Evolutionary conservation across 2,797 vertebrate genomes (phyloP).

Genomic region (Geotrypetes seraphini): DNA sequence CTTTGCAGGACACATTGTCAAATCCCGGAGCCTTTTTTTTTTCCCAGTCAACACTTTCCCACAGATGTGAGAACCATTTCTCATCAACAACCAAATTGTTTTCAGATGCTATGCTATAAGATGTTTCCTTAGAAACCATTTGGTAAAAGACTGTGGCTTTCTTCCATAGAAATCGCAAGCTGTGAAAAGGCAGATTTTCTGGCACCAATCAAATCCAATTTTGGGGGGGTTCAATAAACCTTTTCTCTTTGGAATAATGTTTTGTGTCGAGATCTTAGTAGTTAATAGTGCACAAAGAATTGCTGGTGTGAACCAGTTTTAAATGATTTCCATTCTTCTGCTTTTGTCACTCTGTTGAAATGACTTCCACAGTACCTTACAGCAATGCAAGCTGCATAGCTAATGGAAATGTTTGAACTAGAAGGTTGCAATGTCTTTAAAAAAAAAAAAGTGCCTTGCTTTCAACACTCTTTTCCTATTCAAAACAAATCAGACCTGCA

Average conservation of each 20-base stretch:
- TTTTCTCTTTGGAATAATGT: conserved; percentile 69
- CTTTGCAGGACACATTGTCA: conserved; percentile 41
- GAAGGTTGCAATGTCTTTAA: too few species aligned
- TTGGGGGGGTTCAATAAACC: conserved; percentile 78
- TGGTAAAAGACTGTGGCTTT: conserved; percentile 65
- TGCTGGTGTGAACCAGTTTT: conserved; percentile 57
- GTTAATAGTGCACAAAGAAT: conserved; percentile 51
- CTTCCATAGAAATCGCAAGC: conserved; percentile 64
- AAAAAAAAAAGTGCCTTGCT: too few species aligned
- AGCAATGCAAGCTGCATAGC: conserved; percentile 7
- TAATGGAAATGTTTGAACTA: background rate
- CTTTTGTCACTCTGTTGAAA: conserved; percentile 35
- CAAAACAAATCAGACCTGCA: too few species aligned
- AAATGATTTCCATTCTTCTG: conserved; percentile 45
- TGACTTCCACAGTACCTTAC: conserved; percentile 29
- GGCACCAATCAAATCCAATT: conserved; percentile 72
- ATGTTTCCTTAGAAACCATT: conserved; percentile 73
- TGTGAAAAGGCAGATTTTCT: conserved; percentile 72
- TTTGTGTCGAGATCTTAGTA: conserved; percentile 63
- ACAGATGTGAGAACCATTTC: conserved; percentile 67
- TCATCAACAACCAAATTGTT: conserved; percentile 81
- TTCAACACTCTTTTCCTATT: too few species aligned
- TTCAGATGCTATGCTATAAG: conserved; percentile 68
- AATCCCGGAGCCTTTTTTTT: conserved; percentile 51
- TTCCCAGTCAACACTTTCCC: conserved; percentile 69